Evolutionary conservation across 2,888 invertebrate genomes (phyloP).

Genomic region (Villa cingulata): DNA sequence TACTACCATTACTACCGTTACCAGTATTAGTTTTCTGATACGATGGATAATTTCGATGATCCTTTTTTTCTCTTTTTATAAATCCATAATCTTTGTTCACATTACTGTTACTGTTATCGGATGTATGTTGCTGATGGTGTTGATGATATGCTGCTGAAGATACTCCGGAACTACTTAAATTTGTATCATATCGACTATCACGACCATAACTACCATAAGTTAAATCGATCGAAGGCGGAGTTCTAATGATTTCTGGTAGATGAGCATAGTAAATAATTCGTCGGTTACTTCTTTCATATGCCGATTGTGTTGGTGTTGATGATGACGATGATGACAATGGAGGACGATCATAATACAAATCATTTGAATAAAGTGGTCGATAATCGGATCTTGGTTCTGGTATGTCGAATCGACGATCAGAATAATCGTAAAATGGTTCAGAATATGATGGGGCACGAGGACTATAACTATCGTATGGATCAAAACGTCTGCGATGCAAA

Average conservation of each 20-base stretch:
- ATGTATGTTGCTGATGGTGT: neutral
- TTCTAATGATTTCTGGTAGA: slow-evolving; percentile 51
- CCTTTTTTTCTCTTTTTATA: slow-evolving; percentile 25
- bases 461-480: slow-evolving; percentile 34
- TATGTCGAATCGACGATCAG: slow-evolving; percentile 31
- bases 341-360: slow-evolving; percentile 29
- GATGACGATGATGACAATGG: slow-evolving; percentile 20
- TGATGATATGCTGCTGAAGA: neutral
- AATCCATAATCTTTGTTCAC: slow-evolving; percentile 15
- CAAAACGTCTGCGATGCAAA: slow-evolving; percentile 29
- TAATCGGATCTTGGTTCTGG: slow-evolving; percentile 28
- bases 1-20: neutral
- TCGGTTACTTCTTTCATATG: slow-evolving; percentile 20
- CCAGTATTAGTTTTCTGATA: neutral
- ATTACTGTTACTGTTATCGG: neutral
- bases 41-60: slow-evolving; percentile 12
- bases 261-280: slow-evolving; percentile 58
- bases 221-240: slow-evolving; percentile 44
- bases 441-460: slow-evolving; percentile 30
- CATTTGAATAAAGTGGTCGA: slow-evolving; percentile 24
- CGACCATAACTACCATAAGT: slow-evolving; percentile 39
- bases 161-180: slow-evolving; percentile 16
- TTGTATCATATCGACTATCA: slow-evolving; percentile 27
- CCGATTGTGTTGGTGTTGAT: too few species aligned
- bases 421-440: slow-evolving; percentile 32